phyloP scores from a whole-genome alignment of 1,140 invertebrate genomes.

The Panagrolaimus sp. region DNA sequence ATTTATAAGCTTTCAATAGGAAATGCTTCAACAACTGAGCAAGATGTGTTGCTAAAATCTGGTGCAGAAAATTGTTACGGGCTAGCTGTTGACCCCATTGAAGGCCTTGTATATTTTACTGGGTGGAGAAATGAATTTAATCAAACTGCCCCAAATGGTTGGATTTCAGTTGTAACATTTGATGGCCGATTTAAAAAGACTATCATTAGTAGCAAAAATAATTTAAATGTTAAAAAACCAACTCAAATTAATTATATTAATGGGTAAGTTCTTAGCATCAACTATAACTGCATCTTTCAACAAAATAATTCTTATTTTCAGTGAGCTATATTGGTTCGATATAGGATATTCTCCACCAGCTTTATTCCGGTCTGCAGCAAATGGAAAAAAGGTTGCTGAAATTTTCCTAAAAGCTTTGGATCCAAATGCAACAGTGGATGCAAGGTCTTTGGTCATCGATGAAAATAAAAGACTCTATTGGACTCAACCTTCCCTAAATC shows the following conservation, averaged over 20 bases:
- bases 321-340: constrained; percentile 23
- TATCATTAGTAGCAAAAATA: background rate
- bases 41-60: constrained; percentile 16
- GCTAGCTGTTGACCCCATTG: constrained; percentile 14
- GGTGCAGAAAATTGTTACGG: constrained; percentile 22
- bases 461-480: constrained; percentile 10
- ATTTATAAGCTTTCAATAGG: constrained; percentile 12
- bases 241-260: constrained; percentile 15
- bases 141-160: background rate
- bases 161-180: constrained; percentile 16
- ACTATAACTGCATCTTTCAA: background rate
- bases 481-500: constrained; percentile 15
- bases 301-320: background rate
- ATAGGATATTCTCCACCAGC: constrained; percentile 14
- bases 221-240: constrained; percentile 15
- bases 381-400: constrained; percentile 20
- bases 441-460: constrained; percentile 14
- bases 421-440: constrained; percentile 15
- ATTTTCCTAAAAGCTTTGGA: constrained; percentile 1
- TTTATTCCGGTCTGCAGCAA: constrained; percentile 12
- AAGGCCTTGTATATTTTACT: constrained; percentile 16
- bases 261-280: constrained; percentile 20
- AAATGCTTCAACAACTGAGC: constrained; percentile 17
- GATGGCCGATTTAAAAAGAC: constrained; percentile 15
- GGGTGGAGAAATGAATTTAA: constrained; percentile 6